Percentiles rank a stretch among this genome's conserved stretches.
These are phyloP conservation scores for Megalops atlanticus DNA, from an alignment of 2,113 vertebrate genomes.

Conservation along the genomic window DNA sequence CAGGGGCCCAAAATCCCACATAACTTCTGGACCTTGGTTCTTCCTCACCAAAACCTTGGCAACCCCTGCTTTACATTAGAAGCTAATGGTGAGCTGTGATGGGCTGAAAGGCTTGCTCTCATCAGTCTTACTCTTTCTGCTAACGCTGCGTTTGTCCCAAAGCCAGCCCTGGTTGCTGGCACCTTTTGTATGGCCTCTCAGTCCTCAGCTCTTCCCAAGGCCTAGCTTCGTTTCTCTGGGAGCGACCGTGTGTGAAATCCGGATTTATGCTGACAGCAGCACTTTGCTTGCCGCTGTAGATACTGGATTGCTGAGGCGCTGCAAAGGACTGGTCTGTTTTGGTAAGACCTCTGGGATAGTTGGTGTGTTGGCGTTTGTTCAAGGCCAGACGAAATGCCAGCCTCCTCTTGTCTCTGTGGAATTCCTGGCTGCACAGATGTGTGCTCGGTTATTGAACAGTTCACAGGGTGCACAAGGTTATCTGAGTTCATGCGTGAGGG, in stretches of 20 bases:
- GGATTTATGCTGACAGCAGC: conserved; percentile 55
- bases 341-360: conserved; percentile 35
- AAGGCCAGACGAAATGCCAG: conserved; percentile 50
- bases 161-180: neutral
- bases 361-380: conserved; percentile 49
- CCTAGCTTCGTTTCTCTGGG: conserved; percentile 21
- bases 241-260: conserved; percentile 50
- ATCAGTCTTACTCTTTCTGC: neutral
- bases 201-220: neutral
- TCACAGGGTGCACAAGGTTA: neutral
- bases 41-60: neutral
- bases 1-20: neutral
- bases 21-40: neutral
- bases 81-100: neutral
- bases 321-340: conserved; percentile 36
- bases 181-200: neutral
- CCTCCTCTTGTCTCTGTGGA: conserved; percentile 35
- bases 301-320: neutral
- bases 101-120: neutral
- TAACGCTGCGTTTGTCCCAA: neutral
- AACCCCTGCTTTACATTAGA: neutral
- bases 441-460: conserved; percentile 7
- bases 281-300: conserved; percentile 27
- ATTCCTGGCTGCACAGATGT: conserved; percentile 10
- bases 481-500: neutral